These are phyloP conservation scores for Actias luna DNA, from an alignment of 2,888 invertebrate genomes.

Conservation along the genomic window DNA sequence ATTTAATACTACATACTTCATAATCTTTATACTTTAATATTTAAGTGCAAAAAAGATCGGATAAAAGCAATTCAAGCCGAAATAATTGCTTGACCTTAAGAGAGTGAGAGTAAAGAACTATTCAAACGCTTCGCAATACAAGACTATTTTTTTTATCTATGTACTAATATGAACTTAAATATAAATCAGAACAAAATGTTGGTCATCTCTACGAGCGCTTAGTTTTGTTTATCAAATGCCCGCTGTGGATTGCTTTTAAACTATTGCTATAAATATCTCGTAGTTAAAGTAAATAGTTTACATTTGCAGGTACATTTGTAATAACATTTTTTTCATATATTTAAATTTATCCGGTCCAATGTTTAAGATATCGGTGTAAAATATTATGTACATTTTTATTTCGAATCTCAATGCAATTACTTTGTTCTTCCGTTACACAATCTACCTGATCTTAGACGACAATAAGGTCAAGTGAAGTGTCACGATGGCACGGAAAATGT, in stretches of 20 bases:
- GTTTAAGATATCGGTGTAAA: no score
- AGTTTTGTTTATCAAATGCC: not conserved
- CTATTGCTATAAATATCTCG: not conserved
- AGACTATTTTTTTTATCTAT: no score
- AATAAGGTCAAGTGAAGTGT: not conserved
- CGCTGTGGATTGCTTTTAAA: not conserved
- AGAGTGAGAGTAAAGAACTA: no score
- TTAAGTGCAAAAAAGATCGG: no score
- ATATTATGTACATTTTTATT: no score
- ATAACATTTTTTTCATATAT: not conserved
- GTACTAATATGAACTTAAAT: not conserved
- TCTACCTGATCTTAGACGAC: not conserved
- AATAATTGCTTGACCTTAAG: no score
- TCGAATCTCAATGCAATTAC: no score
- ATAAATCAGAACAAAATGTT: not conserved
- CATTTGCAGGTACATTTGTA: not conserved
- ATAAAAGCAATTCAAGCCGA: no score
- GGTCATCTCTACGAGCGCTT: not conserved
- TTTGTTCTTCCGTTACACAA: no score
- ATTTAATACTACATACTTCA: no score
- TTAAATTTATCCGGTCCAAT: not conserved
- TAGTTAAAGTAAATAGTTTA: not conserved
- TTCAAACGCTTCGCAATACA: no score
- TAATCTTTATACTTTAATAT: no score
- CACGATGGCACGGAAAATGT: not conserved